Evolutionary conservation across 1,140 invertebrate species (phyloP).

Genomic region (Drosophila baimaii): DNA sequence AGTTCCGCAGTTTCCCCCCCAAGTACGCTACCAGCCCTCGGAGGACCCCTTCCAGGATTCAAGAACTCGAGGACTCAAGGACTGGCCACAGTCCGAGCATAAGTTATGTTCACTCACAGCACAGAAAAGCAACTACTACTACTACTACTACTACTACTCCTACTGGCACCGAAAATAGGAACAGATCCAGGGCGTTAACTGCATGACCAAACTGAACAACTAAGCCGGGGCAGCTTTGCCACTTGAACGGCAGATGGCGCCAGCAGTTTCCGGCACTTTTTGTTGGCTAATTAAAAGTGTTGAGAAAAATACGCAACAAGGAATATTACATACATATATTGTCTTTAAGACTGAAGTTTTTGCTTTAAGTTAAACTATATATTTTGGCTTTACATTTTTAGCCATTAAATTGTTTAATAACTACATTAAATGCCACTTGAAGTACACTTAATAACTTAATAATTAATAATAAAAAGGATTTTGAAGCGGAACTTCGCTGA

Average conservation of each 20-base stretch:
- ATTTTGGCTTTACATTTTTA: too few species aligned
- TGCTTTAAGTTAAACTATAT: not conserved
- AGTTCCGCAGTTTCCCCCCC: not conserved
- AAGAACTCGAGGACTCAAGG: not conserved
- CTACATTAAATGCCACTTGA: too few species aligned
- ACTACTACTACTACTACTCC: too few species aligned
- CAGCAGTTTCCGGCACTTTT: conserved; percentile 31
- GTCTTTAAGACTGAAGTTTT: not conserved
- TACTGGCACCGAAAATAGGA: conserved; percentile 3
- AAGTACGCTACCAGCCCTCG: not conserved
- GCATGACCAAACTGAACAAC: conserved; percentile 31
- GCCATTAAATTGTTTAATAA: too few species aligned
- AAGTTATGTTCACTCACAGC: conserved; percentile 24
- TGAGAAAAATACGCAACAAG: conserved; percentile 16
- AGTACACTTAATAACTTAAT: not conserved
- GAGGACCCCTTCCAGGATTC: not conserved
- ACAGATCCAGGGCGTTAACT: conserved; percentile 31
- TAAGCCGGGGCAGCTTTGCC: conserved; percentile 19
- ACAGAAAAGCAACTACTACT: conserved; percentile 28
- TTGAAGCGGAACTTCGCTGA: too few species aligned
- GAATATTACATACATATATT: not conserved
- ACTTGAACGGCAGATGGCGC: conserved; percentile 31
- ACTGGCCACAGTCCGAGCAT: conserved; percentile 18
- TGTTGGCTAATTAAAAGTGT: conserved; percentile 40
- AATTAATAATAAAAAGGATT: not conserved